A percentile compares a stretch with the other conserved stretches of the same genome.
These are phyloP conservation scores for Apteryx owenii DNA, from an alignment of 2,113 vertebrate genomes.

Conservation along the genomic window DNA sequence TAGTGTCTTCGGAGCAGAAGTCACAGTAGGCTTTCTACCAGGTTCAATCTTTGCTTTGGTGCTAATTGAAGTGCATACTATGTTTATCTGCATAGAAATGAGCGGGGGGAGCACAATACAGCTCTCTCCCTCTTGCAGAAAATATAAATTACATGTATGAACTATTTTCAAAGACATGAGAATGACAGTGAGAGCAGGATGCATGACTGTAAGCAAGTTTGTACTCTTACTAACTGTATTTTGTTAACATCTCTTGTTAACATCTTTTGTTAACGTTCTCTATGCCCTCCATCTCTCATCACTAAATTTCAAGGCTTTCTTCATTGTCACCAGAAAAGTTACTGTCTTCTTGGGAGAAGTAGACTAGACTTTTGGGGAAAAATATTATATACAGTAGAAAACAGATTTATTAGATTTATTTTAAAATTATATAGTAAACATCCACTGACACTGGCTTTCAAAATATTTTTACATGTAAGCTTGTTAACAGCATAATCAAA, in stretches of 20 bases:
- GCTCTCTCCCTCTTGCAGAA: not conserved
- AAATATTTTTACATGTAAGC: not conserved
- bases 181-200: not conserved
- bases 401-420: not conserved
- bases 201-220: not conserved
- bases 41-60: constrained; percentile 10
- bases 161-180: not conserved
- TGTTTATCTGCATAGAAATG: constrained; percentile 7
- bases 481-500: not conserved
- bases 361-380: not conserved
- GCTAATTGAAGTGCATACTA: not conserved
- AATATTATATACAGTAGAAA: not conserved
- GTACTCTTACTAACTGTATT: not conserved
- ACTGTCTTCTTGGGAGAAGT: not conserved
- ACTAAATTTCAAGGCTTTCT: not conserved
- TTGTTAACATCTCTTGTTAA: too few relatives aligned
- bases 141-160: not conserved
- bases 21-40: not conserved
- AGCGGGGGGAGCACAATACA: not conserved
- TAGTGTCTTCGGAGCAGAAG: constrained; percentile 13
- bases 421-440: not conserved
- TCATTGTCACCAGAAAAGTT: not conserved
- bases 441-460: not conserved
- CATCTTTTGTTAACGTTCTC: not conserved
- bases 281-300: not conserved